Evolutionary conservation across 1,140 invertebrate species (phyloP), one percentile per base, ranked within the genome.

Genomic region (Drosophila trapezifrons): DNA sequence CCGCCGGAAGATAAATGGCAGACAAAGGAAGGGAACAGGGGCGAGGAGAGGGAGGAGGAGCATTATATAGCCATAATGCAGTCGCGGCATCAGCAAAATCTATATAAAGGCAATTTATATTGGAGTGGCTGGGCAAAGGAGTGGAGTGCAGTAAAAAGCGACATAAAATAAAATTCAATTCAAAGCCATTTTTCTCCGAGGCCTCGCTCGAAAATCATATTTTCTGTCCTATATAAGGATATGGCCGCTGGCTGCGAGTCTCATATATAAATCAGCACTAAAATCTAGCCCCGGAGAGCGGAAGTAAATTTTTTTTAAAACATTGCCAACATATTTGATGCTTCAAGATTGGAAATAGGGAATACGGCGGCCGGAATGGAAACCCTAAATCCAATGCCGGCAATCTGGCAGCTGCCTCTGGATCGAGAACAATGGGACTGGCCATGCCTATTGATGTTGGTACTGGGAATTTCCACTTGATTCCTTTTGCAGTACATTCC

Each of bases 151-250:
- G 57, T 55, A 46, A 40, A 47, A 56, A 9, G 52, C 80, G 73
- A 77, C 81, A 78, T 85, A 85, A 85, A 85, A 85, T 85, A 32
- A 66, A 66, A 69, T 69, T 85, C 82, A 87, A 86, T 87, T 82
- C 70, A 67, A 76, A 25, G 59, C 32, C 58, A 78, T 81, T 78
- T 85, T 74, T 70, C 59, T 70, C 58, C 27, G 27, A 25, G 22
- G 55, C 45, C 43, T 52, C 35, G 54, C 49, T 73, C 56, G 58
- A 75, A 85, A 85, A 86, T 85, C 82, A 87, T 87, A 87, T 86
- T 87, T 82, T 66, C 76, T 80, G 57, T 75, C 69, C 81, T 56
- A 49, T 66, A 63, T 37, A 25, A 51, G 27, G 15, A n/a, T 51
- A 64, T 70, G 58, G 40, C 78, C 58, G n/a, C 22, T 45, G 60